Evolutionary conservation across 35 echinoderm and acorn worm genomes (phyloP).

Genomic region (Apostichopus parvimensis): DNA sequence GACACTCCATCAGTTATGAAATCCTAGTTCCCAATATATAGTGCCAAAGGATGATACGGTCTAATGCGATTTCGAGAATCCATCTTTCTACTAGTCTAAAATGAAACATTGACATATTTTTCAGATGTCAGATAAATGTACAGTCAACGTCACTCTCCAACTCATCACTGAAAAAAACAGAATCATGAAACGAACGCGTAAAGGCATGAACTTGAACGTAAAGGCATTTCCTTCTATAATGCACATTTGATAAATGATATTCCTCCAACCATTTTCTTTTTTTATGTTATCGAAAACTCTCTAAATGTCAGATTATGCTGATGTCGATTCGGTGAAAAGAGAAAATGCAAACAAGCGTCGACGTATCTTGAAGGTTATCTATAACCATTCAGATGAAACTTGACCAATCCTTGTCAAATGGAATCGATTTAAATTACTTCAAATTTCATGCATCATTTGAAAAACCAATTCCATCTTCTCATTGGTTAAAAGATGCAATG

Average conservation of each 20-base stretch:
- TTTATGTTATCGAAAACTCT: neutral
- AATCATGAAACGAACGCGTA: no score
- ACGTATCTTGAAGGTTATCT: neutral
- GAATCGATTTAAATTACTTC: conserved; percentile 38
- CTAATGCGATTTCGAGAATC: no score
- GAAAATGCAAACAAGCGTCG: neutral
- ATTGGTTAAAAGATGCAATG: neutral
- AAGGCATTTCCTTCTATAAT: neutral
- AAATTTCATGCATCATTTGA: conserved; percentile 1
- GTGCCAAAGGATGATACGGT: no score
- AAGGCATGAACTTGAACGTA: neutral
- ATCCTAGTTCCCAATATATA: no score
- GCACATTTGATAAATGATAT: neutral
- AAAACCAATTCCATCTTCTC: neutral
- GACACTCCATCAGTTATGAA: no score
- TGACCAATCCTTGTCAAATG: conserved; percentile 20
- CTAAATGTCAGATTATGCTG: neutral
- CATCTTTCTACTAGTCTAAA: no score
- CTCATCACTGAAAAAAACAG: no score
- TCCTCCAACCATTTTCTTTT: neutral
- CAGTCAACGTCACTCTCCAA: no score
- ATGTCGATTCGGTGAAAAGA: neutral
- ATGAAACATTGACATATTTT: no score
- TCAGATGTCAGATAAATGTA: no score
- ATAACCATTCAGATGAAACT: neutral